phyloP scores from a whole-genome alignment of 2,888 invertebrate genomes.

The Deilephila elpenor region DNA sequence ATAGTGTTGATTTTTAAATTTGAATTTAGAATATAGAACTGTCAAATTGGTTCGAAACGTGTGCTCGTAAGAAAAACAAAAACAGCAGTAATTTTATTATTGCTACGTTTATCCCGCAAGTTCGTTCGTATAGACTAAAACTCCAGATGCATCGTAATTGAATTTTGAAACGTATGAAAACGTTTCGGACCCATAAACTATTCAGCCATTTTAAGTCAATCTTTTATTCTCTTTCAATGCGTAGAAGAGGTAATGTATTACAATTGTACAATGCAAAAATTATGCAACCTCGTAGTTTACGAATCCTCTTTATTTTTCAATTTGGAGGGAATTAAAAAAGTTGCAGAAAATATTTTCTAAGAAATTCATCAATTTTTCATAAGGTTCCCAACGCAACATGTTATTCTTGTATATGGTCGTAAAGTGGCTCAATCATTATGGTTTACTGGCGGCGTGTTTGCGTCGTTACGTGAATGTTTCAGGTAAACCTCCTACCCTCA shows the following conservation, averaged over 20 bases:
- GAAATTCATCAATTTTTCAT: neutral
- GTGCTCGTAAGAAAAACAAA: neutral
- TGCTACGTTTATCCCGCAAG: too few relatives aligned
- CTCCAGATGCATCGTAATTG: too few relatives aligned
- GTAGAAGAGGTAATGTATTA: too few relatives aligned
- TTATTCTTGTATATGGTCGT: constrained; percentile 25
- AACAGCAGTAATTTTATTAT: too few relatives aligned
- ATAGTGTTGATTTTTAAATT: neutral
- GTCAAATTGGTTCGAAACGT: neutral
- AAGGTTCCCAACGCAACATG: neutral
- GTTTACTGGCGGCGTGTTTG: constrained; percentile 47
- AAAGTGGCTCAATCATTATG: constrained; percentile 62
- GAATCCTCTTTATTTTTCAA: too few relatives aligned
- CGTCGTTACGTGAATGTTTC: constrained; percentile 67
- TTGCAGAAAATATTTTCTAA: neutral
- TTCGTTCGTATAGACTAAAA: too few relatives aligned
- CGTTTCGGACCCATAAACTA: too few relatives aligned
- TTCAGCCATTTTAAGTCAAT: too few relatives aligned
- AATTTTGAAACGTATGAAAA: too few relatives aligned
- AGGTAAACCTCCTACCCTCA: constrained; percentile 36
- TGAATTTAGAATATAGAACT: neutral
- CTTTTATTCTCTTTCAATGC: too few relatives aligned
- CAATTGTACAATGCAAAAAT: too few relatives aligned
- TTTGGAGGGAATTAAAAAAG: neutral
- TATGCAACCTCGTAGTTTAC: too few relatives aligned